A percentile compares a stretch with the other conserved stretches of the same genome.
These are phyloP conservation scores for Eriocheir sinensis DNA, from an alignment of 1,140 invertebrate species.

Conservation along the genomic window DNA sequence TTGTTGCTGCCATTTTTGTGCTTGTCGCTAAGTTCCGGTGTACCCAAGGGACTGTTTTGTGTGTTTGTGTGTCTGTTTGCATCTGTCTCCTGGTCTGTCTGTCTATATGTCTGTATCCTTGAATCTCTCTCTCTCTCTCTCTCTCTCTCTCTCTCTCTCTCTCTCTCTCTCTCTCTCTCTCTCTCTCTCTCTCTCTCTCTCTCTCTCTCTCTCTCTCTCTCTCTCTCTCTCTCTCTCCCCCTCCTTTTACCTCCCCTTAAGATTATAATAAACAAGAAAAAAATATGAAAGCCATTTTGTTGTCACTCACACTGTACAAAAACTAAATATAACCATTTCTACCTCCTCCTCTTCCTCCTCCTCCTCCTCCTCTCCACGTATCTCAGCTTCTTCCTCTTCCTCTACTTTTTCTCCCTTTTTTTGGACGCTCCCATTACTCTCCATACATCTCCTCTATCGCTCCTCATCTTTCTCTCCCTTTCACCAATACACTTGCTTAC, in stretches of 20 bases:
- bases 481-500: not conserved
- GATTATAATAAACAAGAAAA: not conserved
- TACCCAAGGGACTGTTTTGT: no score
- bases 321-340: not conserved
- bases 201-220: slow-evolving; percentile 10
- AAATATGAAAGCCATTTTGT: slow-evolving; percentile 25
- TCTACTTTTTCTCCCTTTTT: not conserved
- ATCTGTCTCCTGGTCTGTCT: no score
- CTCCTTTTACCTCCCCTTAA: no score
- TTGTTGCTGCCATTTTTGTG: no score
- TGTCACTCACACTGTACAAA: slow-evolving; percentile 11
- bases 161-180: slow-evolving; percentile 18
- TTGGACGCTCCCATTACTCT: no score
- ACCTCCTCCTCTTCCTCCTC: not conserved
- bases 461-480: not conserved
- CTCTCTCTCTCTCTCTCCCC: not conserved
- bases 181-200: slow-evolving; percentile 22
- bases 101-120: no score
- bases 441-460: not conserved
- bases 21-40: no score
- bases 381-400: not conserved
- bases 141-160: not conserved
- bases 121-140: no score
- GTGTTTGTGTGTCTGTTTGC: no score
- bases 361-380: not conserved